Conservation (phyloP, 1,140 invertebrate species). For the Drosophila punjabiensis region DNA sequence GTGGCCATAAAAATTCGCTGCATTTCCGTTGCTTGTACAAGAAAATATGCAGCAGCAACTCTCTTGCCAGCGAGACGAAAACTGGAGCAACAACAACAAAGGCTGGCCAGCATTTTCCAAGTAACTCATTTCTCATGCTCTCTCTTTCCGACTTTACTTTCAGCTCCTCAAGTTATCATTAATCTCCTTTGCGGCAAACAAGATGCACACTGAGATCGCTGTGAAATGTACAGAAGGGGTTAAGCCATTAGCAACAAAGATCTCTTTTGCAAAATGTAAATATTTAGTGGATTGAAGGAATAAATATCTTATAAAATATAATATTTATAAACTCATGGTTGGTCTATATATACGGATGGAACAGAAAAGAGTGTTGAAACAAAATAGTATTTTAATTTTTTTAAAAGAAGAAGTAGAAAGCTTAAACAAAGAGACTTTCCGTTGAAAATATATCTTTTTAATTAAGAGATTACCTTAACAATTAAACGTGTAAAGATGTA, state of each 20-base stretch:
- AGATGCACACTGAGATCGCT: constrained; percentile 42
- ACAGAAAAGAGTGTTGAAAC: no score
- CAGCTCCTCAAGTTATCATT: constrained; percentile 59
- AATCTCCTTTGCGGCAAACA: constrained; percentile 41
- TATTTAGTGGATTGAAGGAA: not conserved
- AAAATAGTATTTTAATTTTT: no score
- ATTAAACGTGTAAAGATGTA: not conserved
- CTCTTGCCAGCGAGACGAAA: constrained; percentile 36
- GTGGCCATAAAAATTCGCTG: constrained; percentile 73
- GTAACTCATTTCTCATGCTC: constrained; percentile 79
- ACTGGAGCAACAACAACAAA: constrained; percentile 71
- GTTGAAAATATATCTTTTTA: not conserved
- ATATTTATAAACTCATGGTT: no score
- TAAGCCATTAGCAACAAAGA: not conserved
- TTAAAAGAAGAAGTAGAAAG: no score
- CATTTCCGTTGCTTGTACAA: constrained; percentile 80
- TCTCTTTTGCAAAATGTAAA: not conserved
- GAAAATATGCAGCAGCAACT: constrained; percentile 66
- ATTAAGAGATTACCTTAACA: not conserved
- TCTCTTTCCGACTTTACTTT: constrained; percentile 56
- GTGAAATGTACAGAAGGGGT: constrained; percentile 5
- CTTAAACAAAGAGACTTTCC: not conserved
- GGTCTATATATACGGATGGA: no score
- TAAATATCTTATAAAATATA: not conserved
- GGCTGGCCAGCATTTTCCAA: constrained; percentile 67